Conservation (phyloP, 2,113 vertebrate genomes). For the Tricholaema leucomelas region DNA sequence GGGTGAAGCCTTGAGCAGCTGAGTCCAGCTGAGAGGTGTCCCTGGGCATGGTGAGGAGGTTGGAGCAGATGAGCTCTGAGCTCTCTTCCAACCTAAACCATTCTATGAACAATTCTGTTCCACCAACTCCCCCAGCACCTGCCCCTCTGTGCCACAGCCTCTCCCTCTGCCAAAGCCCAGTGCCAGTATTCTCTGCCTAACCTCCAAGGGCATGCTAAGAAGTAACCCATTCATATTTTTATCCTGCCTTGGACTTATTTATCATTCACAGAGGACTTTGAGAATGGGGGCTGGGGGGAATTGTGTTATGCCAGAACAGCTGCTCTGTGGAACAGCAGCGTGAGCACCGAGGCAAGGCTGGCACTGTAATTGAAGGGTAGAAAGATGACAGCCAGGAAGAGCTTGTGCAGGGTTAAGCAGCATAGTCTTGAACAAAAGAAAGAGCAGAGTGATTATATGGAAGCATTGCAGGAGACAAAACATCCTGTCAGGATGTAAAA, state of each 20-base stretch:
- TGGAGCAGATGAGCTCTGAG: too few relatives aligned
- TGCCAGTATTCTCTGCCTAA: background rate
- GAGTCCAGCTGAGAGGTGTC: too few relatives aligned
- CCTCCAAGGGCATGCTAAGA: background rate
- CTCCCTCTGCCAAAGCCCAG: background rate
- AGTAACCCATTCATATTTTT: background rate
- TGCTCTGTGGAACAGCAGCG: background rate
- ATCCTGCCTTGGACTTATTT: background rate
- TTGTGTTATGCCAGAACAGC: background rate
- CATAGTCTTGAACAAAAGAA: background rate
- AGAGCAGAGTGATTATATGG: background rate
- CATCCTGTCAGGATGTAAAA: background rate
- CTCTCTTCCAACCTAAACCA: too few relatives aligned
- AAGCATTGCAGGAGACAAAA: background rate
- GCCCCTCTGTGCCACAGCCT: background rate
- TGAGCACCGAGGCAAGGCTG: background rate
- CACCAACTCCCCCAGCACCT: background rate
- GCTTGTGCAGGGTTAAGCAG: background rate
- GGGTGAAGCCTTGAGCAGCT: too few relatives aligned
- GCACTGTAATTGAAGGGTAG: background rate
- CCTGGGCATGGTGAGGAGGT: too few relatives aligned
- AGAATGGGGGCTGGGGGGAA: background rate
- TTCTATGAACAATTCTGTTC: background rate
- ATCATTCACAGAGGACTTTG: background rate
- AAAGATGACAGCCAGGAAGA: background rate